Evolutionary conservation across 2,888 invertebrate genomes (phyloP), one percentile per base, ranked within the genome.

Genomic region (Acleris literana): DNA sequence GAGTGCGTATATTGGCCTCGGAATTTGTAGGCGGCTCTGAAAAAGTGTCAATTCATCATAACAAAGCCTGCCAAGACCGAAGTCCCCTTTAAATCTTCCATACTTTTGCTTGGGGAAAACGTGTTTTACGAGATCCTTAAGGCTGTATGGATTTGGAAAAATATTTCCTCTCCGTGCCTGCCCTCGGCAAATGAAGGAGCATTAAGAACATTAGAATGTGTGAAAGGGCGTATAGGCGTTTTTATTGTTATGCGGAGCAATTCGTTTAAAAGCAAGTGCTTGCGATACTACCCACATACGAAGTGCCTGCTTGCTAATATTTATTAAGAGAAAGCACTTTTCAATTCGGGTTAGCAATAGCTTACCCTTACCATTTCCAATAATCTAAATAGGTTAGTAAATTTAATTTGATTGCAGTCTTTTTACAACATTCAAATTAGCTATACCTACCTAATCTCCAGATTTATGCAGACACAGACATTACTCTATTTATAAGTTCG

Each of bases 101-200:
- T 92, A 92, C 93, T 92, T 90, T 89, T 87, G 88, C 90, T 90
- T 85, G 88, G 89, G 90, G 91, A 89, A 86, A 88, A 90, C 91
- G 88, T 93, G 90, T 86, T 93, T 93, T 93, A 93, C 92, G 93
- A 84, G 92, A 92, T 90, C 90, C 92, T 93, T 92, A 92, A 92
- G 93, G 92, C 92, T 90, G 92, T 93, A 93, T 93, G 93, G 93
- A 93, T 93, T 93, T 92, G 88, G 90, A 87, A 87, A 92, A 93
- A 93, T 93, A 93, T 93, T 92, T 91, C 92, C 88, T 85, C 84
- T 86, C 82, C 91, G 90, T 91, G 90, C 88, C 87, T 83, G 89
- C 88, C 88, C 85, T 85, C 88, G 86, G 87, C 90, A 91, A 92
- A 92, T 92, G 90, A 92, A 91, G 87, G 91, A 86, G 85, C 86